Evolutionary conservation across 2,888 invertebrate species (phyloP).

Genomic region (Blastobasis lacticolella): DNA sequence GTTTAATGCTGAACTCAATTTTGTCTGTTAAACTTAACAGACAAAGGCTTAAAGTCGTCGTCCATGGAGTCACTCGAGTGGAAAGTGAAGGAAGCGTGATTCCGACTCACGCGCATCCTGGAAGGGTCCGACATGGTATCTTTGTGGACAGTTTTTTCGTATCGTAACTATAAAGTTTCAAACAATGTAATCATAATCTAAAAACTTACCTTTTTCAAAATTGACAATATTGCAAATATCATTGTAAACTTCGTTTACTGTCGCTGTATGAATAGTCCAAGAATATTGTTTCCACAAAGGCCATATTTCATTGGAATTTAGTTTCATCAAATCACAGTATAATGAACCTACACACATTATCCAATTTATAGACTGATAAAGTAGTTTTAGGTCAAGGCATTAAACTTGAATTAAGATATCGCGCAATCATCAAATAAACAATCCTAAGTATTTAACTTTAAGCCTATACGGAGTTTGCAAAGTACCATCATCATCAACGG

Average conservation of each 20-base stretch:
- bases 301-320: background rate
- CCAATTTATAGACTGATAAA: background rate
- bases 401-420: constrained; percentile 5
- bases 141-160: background rate
- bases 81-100: constrained; percentile 54
- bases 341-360: too few relatives aligned
- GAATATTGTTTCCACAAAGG: background rate
- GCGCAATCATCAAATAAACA: too few relatives aligned
- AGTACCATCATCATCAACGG: too few relatives aligned
- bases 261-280: too few relatives aligned
- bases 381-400: constrained; percentile 16
- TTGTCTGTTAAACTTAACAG: too few relatives aligned
- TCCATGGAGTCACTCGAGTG: constrained; percentile 36
- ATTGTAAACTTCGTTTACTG: too few relatives aligned
- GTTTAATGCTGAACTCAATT: too few relatives aligned
- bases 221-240: background rate
- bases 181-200: too few relatives aligned
- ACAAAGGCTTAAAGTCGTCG: background rate
- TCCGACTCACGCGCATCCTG: constrained; percentile 37
- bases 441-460: too few relatives aligned
- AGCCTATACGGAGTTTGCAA: too few relatives aligned
- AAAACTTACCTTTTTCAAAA: background rate
- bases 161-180: background rate
- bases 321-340: background rate
- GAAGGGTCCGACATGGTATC: constrained; percentile 16